Percentiles rank a stretch among this genome's conserved stretches.
Evolutionary conservation across 2,797 vertebrate genomes (phyloP).

Genomic region (Pantherophis vulpinus): DNA sequence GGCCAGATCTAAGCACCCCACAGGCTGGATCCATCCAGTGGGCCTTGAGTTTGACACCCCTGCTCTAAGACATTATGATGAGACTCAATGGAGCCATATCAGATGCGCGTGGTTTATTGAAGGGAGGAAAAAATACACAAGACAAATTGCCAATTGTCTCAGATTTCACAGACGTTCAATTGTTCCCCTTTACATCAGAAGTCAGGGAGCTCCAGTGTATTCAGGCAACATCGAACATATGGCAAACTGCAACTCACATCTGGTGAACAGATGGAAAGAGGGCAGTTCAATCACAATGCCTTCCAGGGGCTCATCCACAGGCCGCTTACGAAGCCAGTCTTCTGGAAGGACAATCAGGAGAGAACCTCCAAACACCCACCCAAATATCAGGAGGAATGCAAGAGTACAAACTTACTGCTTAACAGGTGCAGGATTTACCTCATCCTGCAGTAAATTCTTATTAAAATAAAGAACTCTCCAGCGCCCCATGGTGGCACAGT

Average conservation of each 20-base stretch:
- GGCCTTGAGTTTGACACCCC: too few species aligned
- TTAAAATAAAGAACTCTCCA: background rate
- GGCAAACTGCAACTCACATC: background rate
- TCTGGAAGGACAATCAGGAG: background rate
- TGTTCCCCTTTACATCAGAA: background rate
- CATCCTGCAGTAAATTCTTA: background rate
- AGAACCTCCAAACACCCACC: background rate
- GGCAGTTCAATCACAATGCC: background rate
- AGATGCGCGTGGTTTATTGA: background rate
- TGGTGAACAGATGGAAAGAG: background rate
- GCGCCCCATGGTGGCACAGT: background rate
- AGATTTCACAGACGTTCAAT: background rate
- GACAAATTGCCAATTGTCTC: background rate
- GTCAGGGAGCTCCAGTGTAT: background rate
- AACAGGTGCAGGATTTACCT: background rate
- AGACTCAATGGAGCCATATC: background rate
- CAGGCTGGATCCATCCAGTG: accelerated
- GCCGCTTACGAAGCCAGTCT: background rate
- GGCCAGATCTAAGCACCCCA: too few species aligned
- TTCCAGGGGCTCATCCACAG: background rate
- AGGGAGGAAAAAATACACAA: background rate
- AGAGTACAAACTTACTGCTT: background rate
- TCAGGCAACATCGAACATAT: background rate
- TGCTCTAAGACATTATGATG: background rate
- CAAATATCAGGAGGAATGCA: background rate